Base-by-base conservation (phyloP, 2,888 invertebrate species). In the Andrena bicolor region DNA sequence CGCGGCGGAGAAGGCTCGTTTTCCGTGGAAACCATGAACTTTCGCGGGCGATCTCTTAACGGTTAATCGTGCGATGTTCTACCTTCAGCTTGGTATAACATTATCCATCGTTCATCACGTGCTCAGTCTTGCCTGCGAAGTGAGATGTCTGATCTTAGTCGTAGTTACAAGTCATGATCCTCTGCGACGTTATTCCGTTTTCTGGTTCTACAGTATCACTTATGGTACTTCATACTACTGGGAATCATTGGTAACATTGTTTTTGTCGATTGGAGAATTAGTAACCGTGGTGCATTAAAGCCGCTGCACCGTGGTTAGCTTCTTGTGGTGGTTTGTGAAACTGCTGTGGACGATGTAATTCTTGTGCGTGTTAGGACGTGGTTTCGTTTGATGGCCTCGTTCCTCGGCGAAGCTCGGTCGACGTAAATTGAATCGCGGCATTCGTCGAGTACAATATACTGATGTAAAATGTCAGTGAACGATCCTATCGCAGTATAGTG, bases 391-490 rank as follows among this genome's bases (percentile, higher is more conserved):
- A 28, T 49, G 20, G 26, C 66, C 56, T n/a, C 48, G 41, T 66
- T 51, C 58, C 32, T 3, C 7, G 30, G n/a, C 28, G 49, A 41
- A 61, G 53, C 28, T 48, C 76, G 49, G 48, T 35, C 49, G 32
- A 75, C 72, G 72, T 75, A 76, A 82, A 82, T 82, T 72, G 76
- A 80, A 76, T 72, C 72, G 60, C 80, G 73, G 76, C 66, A 51
- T 23, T 28, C 35, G 51, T 41, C 41, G 41, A 0, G 16, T 41
- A 16, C 13, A 53, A 58, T 49, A 61, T 61, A 23, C 23, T 32
- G 23, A 58, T 63, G 53, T 76, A 68, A 80, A 76, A 63, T 64
- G 58, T 60, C 64, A 26, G 23, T 13, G 56, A 65, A 53, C 69
- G 72, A 80, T 80, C 63, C 51, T 80, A 68, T 74, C 82, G 49